phyloP scores from a whole-genome alignment of 2,888 invertebrate genomes.

The Rambutsinella grinnellia region DNA sequence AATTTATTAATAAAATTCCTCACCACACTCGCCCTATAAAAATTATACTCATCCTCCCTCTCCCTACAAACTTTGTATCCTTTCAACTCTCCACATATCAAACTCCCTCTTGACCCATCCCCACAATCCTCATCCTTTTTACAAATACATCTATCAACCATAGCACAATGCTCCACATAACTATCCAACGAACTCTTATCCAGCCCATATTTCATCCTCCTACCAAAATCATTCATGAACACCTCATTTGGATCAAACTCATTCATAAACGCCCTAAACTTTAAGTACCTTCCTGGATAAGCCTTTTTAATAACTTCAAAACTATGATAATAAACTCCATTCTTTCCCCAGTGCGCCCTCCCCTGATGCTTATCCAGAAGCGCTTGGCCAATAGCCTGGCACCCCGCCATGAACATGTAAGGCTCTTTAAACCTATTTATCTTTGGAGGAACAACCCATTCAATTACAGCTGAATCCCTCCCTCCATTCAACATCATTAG shows the following conservation, averaged over 20 bases:
- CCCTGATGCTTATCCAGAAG: background rate
- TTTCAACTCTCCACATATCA: too few relatives aligned
- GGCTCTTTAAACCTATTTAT: background rate
- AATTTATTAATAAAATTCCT: too few relatives aligned
- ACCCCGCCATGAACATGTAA: background rate
- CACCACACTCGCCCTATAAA: too few relatives aligned
- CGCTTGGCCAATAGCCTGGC: slow-evolving; percentile 20
- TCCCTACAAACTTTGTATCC: too few relatives aligned
- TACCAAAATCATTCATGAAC: slow-evolving; percentile 21
- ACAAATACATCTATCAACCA: slow-evolving; percentile 4
- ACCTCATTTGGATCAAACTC: slow-evolving; percentile 11
- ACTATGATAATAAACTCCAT: background rate
- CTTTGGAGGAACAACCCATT: slow-evolving; percentile 5
- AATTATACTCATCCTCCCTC: too few relatives aligned
- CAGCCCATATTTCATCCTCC: background rate
- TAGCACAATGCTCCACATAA: too few relatives aligned
- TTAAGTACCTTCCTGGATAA: background rate
- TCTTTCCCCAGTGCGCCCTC: slow-evolving; percentile 15
- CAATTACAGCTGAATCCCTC: background rate
- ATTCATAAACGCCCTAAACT: slow-evolving; percentile 5
- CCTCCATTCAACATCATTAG: background rate
- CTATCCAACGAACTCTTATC: background rate
- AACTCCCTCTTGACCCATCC: too few relatives aligned
- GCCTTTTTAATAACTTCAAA: background rate
- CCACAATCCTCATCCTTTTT: slow-evolving; percentile 11